phyloP scores from a whole-genome alignment of 2,888 invertebrate genomes.

The Hedya salicella region DNA sequence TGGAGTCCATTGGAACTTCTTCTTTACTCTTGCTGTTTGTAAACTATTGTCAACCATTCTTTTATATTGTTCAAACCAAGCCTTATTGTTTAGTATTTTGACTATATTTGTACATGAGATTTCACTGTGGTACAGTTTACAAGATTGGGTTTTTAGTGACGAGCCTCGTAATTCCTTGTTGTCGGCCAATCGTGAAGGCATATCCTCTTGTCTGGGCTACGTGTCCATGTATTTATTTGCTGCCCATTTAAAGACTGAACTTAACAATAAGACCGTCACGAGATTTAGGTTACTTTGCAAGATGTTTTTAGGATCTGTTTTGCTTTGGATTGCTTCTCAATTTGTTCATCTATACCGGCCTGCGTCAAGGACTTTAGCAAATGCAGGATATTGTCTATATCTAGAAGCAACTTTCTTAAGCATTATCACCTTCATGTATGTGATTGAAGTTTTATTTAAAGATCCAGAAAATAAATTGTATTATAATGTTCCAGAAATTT shows the following conservation, averaged over 20 bases:
- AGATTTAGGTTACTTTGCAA: constrained; percentile 53
- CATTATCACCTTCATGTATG: constrained; percentile 81
- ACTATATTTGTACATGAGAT: constrained; percentile 88
- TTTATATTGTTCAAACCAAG: constrained; percentile 80
- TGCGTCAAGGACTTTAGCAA: constrained; percentile 92
- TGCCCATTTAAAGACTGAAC: constrained; percentile 85
- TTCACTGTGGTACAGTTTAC: constrained; percentile 86
- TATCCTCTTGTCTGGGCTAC: constrained; percentile 94
- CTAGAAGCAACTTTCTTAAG: constrained; percentile 87
- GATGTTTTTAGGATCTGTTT: constrained; percentile 53
- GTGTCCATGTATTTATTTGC: constrained; percentile 92
- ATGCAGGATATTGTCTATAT: constrained; percentile 92
- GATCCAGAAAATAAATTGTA: constrained; percentile 52
- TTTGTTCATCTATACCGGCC: constrained; percentile 80
- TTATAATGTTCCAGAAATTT: constrained; percentile 81
- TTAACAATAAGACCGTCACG: constrained; percentile 67
- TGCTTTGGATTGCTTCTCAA: constrained; percentile 76
- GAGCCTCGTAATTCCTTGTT: constrained; percentile 86
- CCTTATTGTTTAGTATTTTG: constrained; percentile 83
- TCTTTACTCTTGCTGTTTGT: constrained; percentile 94
- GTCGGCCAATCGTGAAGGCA: constrained; percentile 95
- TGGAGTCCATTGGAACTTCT: constrained; percentile 99
- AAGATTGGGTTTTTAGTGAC: constrained; percentile 88
- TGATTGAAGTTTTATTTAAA: constrained; percentile 81
- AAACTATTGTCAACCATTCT: constrained; percentile 89